Base-by-base conservation (phyloP, 2,113 vertebrate genomes). In the Coptodon bakossiorum region DNA sequence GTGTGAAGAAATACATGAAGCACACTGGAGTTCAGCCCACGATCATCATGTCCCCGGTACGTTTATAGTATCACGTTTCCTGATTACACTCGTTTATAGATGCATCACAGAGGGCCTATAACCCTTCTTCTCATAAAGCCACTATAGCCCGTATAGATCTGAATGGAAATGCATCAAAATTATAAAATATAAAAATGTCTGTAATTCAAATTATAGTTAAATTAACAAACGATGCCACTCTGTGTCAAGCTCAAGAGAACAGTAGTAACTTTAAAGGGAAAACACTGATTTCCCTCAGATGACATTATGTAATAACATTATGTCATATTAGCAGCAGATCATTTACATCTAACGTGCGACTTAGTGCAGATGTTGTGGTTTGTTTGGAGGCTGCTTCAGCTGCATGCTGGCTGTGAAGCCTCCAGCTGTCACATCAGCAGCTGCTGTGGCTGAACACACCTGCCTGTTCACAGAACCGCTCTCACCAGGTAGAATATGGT, bases 401-500 rank as follows among this genome's bases (percentile, higher is more conserved):
- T 97, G 96, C 96, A 97, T 95, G 96, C 95, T 97, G 96, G 96
- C 97, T 97, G 97, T 97, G 97, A 97, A 97, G 96, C 96, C 97
- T 97, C 97, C 97, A 97, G 97, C 97, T 97, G 97, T 96, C 83
- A 52, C 40, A 80, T 48, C 16, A 96, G 96, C 97, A 97, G 96
- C 97, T 97, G 97, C 45, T 31, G 71, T 36, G 53, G 88, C 59
- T 63, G n/a, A 59, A 29, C 52, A 57, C 24, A 50, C 71, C 24
- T 31, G 24, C 43, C 27, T 31, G 16, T 19, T 50, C 24, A 50
- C 16, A 19, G 43, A 78, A 19, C 16, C 2, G 27, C 45, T 59
- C 19, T 43, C 80, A 56, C 48, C 38, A 36, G 14, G 19, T 54
- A 71, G 57, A 24, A 13, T 12, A 50, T 17, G 71, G 24, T 79